Evolutionary conservation across 30 jellyfish, hydroid and myxozoan genomes (phyloP).

Genomic region (Turritopsis rubra): DNA sequence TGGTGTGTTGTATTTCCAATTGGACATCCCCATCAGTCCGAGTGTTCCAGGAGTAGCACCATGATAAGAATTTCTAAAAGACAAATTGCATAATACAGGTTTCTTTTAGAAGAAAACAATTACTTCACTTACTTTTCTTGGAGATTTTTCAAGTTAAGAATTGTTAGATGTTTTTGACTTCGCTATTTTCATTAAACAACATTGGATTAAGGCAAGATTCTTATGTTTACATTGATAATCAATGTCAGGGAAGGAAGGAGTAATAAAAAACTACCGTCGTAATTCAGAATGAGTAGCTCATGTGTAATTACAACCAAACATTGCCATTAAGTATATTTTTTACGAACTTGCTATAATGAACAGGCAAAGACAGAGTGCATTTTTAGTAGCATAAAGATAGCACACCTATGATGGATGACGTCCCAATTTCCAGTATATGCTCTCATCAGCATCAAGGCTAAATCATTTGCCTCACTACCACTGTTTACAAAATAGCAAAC

Average conservation of each 20-base stretch:
- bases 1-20: constrained; percentile 83
- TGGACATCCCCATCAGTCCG: constrained; percentile 65
- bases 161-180: no score
- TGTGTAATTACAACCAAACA: no score
- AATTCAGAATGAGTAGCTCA: no score
- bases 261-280: no score
- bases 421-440: constrained; percentile 87
- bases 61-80: constrained; percentile 74
- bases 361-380: not conserved
- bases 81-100: not conserved
- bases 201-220: no score
- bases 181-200: no score
- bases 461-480: constrained; percentile 97
- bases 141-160: no score
- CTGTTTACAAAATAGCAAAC: constrained; percentile 88
- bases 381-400: not conserved
- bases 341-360: not conserved
- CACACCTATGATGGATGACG: constrained; percentile 58
- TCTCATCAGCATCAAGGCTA: constrained; percentile 87
- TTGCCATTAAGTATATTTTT: not conserved
- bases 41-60: constrained; percentile 77
- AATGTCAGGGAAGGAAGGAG: no score
- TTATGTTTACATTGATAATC: constrained; percentile 5
- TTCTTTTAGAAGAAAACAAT: no score
- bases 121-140: no score